phyloP scores from a whole-genome alignment of 2,113 vertebrate genomes.

The Platanista minor region DNA sequence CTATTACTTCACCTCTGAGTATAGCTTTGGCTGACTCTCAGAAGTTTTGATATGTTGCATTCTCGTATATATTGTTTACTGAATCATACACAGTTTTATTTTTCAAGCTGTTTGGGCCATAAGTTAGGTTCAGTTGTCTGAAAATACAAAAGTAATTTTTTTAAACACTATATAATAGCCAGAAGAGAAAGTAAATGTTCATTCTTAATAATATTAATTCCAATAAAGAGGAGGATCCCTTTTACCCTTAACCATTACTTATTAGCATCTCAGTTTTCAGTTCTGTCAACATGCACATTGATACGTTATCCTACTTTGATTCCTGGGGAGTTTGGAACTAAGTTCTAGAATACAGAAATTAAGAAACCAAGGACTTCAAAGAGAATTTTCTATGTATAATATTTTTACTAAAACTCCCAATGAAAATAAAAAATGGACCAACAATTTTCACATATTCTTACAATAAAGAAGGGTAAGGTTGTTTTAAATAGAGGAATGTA shows the following conservation, averaged over 20 bases:
- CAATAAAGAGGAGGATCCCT: background rate
- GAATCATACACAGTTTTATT: background rate
- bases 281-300: background rate
- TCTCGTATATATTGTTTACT: background rate
- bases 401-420: background rate
- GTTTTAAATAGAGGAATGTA: background rate
- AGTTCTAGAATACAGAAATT: background rate
- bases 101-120: background rate
- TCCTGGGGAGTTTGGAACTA: background rate
- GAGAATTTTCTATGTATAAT: background rate
- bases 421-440: background rate
- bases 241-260: background rate
- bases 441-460: background rate
- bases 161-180: background rate
- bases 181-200: background rate
- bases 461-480: background rate
- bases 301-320: background rate
- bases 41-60: background rate
- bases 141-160: constrained; percentile 25
- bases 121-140: background rate
- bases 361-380: background rate
- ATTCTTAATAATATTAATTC: background rate
- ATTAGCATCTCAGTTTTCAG: background rate
- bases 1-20: constrained; percentile 44
- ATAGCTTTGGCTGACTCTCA: constrained; percentile 19